phyloP scores from a whole-genome alignment of 2,797 vertebrate genomes.

The Nasua narica region DNA sequence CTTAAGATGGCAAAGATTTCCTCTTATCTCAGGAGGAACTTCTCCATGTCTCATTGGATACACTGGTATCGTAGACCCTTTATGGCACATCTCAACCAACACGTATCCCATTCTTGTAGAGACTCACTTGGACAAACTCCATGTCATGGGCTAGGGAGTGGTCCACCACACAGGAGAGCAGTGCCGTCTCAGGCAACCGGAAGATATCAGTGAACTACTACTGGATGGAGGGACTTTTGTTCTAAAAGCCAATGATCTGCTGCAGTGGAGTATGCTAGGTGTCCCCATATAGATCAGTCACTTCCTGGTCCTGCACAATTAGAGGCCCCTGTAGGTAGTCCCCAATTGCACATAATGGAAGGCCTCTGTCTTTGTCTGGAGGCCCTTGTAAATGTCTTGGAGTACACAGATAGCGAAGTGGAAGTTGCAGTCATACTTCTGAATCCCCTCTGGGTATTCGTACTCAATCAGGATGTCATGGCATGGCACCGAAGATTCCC shows the following conservation, averaged over 20 bases:
- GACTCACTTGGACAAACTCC: slow-evolving; percentile 85
- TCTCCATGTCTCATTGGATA: slow-evolving; percentile 84
- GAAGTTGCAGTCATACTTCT: slow-evolving; percentile 83
- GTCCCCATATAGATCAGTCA: slow-evolving; percentile 81
- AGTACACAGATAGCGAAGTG: slow-evolving; percentile 85
- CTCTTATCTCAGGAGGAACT: slow-evolving; percentile 82
- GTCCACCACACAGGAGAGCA: slow-evolving; percentile 84
- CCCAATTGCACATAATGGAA: slow-evolving; percentile 85
- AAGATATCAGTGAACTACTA: slow-evolving; percentile 87
- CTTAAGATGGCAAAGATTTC: slow-evolving; percentile 83
- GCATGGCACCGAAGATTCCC: slow-evolving; percentile 82
- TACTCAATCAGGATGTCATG: slow-evolving; percentile 84
- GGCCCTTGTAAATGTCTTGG: slow-evolving; percentile 85
- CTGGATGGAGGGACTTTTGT: slow-evolving; percentile 85
- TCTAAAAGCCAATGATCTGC: slow-evolving; percentile 86
- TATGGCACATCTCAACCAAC: slow-evolving; percentile 82
- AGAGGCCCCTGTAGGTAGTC: slow-evolving; percentile 82
- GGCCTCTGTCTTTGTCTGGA: slow-evolving; percentile 86
- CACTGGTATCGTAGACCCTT: slow-evolving; percentile 86
- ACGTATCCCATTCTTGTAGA: slow-evolving; percentile 86
- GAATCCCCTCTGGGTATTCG: slow-evolving; percentile 84
- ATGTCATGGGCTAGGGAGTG: slow-evolving; percentile 83
- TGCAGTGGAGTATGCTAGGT: slow-evolving; percentile 84
- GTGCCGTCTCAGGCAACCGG: slow-evolving; percentile 83
- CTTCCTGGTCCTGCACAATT: slow-evolving; percentile 80